A percentile compares a stretch with the other conserved stretches of the same genome.
phyloP scores from a whole-genome alignment of 2,797 vertebrate genomes.

The Sternotherus odoratus region DNA sequence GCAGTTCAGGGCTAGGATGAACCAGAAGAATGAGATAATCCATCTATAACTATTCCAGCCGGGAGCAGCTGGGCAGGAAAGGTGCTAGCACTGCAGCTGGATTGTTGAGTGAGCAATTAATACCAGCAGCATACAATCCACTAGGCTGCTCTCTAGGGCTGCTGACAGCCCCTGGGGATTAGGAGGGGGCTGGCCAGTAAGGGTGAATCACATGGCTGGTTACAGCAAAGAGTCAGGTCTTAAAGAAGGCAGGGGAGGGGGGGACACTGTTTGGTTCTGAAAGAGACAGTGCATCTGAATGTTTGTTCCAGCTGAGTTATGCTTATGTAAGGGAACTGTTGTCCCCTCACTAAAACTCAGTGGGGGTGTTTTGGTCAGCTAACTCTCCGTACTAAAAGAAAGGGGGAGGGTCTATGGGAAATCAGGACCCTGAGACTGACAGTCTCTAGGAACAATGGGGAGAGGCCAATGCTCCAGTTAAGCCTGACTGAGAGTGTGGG shows the following conservation, averaged over 20 bases:
- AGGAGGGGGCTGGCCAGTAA: background rate
- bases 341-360: too few relatives aligned
- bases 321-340: background rate
- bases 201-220: background rate
- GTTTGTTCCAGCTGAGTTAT: background rate
- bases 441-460: too few relatives aligned
- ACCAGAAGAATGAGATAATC: background rate
- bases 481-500: too few relatives aligned
- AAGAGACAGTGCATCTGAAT: background rate
- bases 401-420: too few relatives aligned
- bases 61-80: background rate
- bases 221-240: background rate
- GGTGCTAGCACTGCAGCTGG: constrained; percentile 51
- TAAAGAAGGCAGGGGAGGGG: background rate
- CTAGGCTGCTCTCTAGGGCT: background rate
- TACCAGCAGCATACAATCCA: background rate
- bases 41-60: background rate
- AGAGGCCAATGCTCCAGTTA: too few relatives aligned
- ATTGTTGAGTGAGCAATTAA: background rate
- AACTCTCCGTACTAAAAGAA: too few relatives aligned
- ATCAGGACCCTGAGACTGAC: too few relatives aligned
- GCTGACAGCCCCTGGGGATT: background rate
- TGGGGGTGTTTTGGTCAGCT: too few relatives aligned
- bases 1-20: fast-evolving
- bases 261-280: background rate